Percentiles rank a stretch among this genome's conserved stretches.
phyloP scores from a whole-genome alignment of 2,888 invertebrate species.

The Limnephilus lunatus region DNA sequence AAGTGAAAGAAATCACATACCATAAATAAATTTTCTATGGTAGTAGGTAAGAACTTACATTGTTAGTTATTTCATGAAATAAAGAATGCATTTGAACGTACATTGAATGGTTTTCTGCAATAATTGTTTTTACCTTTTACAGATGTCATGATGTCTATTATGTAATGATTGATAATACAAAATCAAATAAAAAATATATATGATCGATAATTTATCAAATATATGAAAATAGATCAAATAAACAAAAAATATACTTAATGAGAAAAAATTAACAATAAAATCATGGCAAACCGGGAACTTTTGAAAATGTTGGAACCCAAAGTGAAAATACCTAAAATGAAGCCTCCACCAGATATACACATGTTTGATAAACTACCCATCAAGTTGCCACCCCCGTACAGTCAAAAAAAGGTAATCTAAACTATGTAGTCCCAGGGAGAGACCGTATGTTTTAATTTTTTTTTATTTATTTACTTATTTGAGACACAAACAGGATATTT shows the following conservation, averaged over 20 bases:
- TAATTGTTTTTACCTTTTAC: neutral
- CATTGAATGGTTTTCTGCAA: neutral
- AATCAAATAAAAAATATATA: too few relatives aligned
- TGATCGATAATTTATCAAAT: too few relatives aligned
- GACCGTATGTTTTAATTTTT: too few relatives aligned
- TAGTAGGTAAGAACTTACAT: neutral
- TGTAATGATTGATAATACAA: neutral
- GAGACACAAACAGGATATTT: too few relatives aligned
- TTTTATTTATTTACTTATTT: too few relatives aligned
- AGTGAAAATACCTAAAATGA: constrained; percentile 73
- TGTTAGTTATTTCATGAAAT: neutral
- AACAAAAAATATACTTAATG: too few relatives aligned
- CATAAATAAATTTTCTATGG: neutral
- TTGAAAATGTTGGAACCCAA: constrained; percentile 74
- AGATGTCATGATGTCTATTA: constrained; percentile 1
- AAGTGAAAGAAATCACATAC: neutral
- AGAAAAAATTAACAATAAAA: neutral
- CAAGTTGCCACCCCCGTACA: constrained; percentile 73
- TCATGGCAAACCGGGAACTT: constrained; percentile 74
- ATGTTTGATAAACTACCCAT: constrained; percentile 73
- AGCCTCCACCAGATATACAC: constrained; percentile 72
- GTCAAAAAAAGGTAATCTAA: constrained; percentile 72
- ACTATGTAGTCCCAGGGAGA: too few relatives aligned
- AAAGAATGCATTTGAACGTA: neutral
- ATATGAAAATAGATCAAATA: too few relatives aligned